Evolutionary conservation across 37 sponge, comb jelly and placozoan species (phyloP).

Genomic region (Halisarca cf. caerulea): DNA sequence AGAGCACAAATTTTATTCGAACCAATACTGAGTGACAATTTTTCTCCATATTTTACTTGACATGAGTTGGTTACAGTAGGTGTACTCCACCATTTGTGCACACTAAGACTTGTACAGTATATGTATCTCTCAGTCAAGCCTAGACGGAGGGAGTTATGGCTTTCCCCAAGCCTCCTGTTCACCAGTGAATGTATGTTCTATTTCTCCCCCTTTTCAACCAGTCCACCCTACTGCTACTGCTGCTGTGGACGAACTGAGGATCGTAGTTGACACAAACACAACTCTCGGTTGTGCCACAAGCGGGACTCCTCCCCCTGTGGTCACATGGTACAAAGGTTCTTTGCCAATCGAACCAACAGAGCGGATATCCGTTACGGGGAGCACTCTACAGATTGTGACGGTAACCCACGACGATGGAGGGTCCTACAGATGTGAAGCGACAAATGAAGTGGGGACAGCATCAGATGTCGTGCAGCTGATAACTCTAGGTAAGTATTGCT

Average conservation of each 20-base stretch:
- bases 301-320: conserved; percentile 55
- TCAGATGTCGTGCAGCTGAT: conserved; percentile 32
- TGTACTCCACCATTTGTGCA: too few relatives aligned
- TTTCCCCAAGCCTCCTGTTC: too few relatives aligned
- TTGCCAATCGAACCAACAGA: background rate
- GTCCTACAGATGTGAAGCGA: conserved; percentile 52
- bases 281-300: conserved; percentile 40
- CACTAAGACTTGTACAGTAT: too few relatives aligned
- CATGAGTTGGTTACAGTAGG: too few relatives aligned
- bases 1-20: too few relatives aligned
- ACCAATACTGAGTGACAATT: too few relatives aligned
- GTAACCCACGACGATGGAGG: conserved; percentile 42
- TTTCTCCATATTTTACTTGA: too few relatives aligned
- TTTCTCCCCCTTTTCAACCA: too few relatives aligned
- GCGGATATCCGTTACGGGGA: background rate
- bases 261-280: conserved; percentile 7
- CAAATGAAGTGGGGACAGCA: conserved; percentile 14
- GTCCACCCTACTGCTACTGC: conserved; percentile 50
- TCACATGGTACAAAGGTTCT: conserved; percentile 48
- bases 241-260: background rate
- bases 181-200: too few relatives aligned
- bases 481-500: conserved; percentile 36
- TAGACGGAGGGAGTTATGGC: too few relatives aligned
- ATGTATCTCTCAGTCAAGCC: too few relatives aligned
- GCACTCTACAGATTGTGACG: conserved; percentile 10